phyloP scores from a whole-genome alignment of 2,113 vertebrate species.

The Alouatta palliata region DNA sequence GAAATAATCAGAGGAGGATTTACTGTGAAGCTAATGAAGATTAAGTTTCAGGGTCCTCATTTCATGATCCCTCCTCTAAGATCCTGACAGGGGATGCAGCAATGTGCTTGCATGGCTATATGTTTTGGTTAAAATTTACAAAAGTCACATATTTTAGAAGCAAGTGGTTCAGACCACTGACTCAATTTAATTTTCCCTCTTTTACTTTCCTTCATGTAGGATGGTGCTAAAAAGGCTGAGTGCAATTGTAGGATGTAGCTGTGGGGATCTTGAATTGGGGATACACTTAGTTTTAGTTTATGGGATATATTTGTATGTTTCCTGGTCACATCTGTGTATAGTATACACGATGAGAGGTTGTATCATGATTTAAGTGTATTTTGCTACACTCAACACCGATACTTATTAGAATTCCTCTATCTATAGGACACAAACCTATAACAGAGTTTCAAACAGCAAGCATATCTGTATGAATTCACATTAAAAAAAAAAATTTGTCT shows the following conservation, averaged over 20 bases:
- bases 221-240: not conserved
- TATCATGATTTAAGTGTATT: not conserved
- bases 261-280: not conserved
- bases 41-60: not conserved
- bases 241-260: not conserved
- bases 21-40: not conserved
- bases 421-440: not conserved
- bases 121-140: not conserved
- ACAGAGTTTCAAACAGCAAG: not conserved
- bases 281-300: not conserved
- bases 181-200: not conserved
- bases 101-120: not conserved
- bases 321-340: not conserved
- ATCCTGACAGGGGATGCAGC: not conserved
- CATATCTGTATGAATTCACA: not conserved
- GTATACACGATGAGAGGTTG: not conserved
- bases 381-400: not conserved
- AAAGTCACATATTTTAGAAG: not conserved
- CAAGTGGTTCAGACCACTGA: not conserved
- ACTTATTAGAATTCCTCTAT: not conserved
- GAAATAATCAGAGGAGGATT: not conserved
- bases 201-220: not conserved
- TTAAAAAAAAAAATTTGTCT: not conserved
- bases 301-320: not conserved
- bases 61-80: not conserved